These are phyloP conservation scores for Heliconius melpomene DNA, from an alignment of 1,140 invertebrate genomes.

Conservation along the genomic window DNA sequence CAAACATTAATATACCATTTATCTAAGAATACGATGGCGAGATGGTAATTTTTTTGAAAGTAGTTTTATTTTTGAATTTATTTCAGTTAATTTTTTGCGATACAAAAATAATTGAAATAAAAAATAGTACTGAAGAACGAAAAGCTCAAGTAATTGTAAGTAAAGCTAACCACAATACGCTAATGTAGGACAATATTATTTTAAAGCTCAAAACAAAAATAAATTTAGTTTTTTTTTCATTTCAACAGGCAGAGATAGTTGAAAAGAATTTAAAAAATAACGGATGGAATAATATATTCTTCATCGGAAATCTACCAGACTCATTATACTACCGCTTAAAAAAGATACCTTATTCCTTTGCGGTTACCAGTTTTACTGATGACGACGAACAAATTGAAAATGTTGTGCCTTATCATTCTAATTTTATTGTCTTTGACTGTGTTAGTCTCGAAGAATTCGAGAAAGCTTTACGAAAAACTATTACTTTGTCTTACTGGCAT, in stretches of 20 bases:
- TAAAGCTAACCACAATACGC: background rate
- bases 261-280: slow-evolving; percentile 53
- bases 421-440: slow-evolving; percentile 56
- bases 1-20: background rate
- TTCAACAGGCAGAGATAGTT: slow-evolving; percentile 59
- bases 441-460: slow-evolving; percentile 55
- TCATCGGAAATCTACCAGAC: slow-evolving; percentile 54
- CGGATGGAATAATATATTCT: slow-evolving; percentile 59
- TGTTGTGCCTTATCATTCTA: slow-evolving; percentile 53
- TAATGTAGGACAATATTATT: background rate
- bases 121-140: background rate
- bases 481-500: slow-evolving; percentile 59
- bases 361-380: slow-evolving; percentile 44
- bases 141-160: slow-evolving; percentile 1
- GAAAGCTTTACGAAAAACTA: slow-evolving; percentile 48
- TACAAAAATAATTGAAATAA: background rate
- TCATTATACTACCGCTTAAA: slow-evolving; percentile 49
- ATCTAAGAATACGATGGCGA: background rate
- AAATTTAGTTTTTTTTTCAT: too few species aligned
- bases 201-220: background rate
- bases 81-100: background rate
- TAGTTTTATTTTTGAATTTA: background rate
- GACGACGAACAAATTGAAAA: slow-evolving; percentile 52
- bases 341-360: slow-evolving; percentile 44
- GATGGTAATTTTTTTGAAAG: background rate